These are phyloP conservation scores for Heliconius melpomene DNA, from an alignment of 1,140 invertebrate genomes.

Conservation along the genomic window DNA sequence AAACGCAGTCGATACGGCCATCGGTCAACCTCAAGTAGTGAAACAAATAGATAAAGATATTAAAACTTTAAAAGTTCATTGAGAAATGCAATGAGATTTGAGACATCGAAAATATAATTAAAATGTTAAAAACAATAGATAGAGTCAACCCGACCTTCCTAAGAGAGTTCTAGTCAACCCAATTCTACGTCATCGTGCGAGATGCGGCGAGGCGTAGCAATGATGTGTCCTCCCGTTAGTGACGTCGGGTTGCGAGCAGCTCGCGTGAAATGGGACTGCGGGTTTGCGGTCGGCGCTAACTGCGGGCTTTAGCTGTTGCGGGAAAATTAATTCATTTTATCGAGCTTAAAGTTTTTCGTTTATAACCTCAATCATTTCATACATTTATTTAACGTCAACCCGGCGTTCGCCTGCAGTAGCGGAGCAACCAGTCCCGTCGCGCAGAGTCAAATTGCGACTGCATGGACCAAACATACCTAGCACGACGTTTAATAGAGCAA, in stretches of 20 bases:
- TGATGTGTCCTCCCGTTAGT: conserved; percentile 62
- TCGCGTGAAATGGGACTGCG: conserved; percentile 50
- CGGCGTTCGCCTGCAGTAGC: neutral
- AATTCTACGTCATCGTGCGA: conserved; percentile 33
- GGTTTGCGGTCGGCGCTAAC: conserved; percentile 46
- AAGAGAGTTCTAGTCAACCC: conserved; percentile 56
- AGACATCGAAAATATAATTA: conserved; percentile 53
- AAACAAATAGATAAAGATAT: conserved; percentile 9
- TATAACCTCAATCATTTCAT: conserved; percentile 15
- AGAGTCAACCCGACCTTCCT: conserved; percentile 58
- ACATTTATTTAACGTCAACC: neutral
- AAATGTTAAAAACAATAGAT: conserved; percentile 40
- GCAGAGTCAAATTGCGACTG: conserved; percentile 59
- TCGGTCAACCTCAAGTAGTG: conserved; percentile 20
- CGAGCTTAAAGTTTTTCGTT: conserved; percentile 30
- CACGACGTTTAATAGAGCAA: conserved; percentile 74
- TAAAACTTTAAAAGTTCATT: conserved; percentile 1
- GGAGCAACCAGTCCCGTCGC: conserved; percentile 17
- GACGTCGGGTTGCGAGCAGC: conserved; percentile 60
- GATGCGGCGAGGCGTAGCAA: conserved; percentile 36
- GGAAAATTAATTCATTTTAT: conserved; percentile 29
- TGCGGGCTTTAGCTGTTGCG: conserved; percentile 22
- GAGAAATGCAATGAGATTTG: conserved; percentile 62
- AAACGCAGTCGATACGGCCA: conserved; percentile 51
- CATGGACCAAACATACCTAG: conserved; percentile 78